A percentile compares a stretch with the other conserved stretches of the same genome.
Conservation (phyloP, 2,113 vertebrate species). For the Triplophysa tibetana region DNA sequence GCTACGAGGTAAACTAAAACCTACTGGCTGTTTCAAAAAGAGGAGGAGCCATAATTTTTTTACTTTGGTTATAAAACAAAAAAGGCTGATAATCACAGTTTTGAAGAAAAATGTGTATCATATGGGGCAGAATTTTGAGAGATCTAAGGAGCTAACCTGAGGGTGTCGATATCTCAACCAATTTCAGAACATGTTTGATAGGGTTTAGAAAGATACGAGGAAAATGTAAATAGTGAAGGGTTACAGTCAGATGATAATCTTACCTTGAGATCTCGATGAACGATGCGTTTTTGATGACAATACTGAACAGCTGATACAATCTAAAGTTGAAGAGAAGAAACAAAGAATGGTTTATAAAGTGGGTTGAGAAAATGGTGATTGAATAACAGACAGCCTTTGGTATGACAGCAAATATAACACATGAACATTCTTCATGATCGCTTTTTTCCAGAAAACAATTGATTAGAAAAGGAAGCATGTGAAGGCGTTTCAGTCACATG, state of each 20-base stretch:
- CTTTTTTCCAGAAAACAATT: slow-evolving; percentile 43
- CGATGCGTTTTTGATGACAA: slow-evolving; percentile 58
- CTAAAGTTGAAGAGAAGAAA: slow-evolving; percentile 26
- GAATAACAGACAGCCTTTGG: slow-evolving; percentile 23
- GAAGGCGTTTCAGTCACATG: slow-evolving; percentile 7
- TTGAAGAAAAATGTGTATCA: no score
- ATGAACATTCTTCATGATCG: not conserved
- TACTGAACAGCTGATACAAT: slow-evolving; percentile 56
- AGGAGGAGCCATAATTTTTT: no score
- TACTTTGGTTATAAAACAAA: no score
- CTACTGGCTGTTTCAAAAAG: no score
- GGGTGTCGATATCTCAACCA: not conserved
- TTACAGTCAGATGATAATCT: not conserved
- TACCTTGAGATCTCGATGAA: slow-evolving; percentile 58
- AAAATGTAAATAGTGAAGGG: not conserved
- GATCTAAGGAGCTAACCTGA: not conserved
- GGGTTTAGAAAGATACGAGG: not conserved
- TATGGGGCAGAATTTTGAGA: no score
- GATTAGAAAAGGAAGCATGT: slow-evolving; percentile 22
- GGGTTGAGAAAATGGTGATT: not conserved
- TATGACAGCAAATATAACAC: slow-evolving; percentile 34
- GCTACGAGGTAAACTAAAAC: no score
- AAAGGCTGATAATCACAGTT: no score
- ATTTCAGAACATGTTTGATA: not conserved
- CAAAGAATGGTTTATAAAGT: not conserved